Percentiles rank a stretch among this genome's conserved stretches.
Conservation (phyloP, 2,113 vertebrate species). For the Aegotheles bennettii region DNA sequence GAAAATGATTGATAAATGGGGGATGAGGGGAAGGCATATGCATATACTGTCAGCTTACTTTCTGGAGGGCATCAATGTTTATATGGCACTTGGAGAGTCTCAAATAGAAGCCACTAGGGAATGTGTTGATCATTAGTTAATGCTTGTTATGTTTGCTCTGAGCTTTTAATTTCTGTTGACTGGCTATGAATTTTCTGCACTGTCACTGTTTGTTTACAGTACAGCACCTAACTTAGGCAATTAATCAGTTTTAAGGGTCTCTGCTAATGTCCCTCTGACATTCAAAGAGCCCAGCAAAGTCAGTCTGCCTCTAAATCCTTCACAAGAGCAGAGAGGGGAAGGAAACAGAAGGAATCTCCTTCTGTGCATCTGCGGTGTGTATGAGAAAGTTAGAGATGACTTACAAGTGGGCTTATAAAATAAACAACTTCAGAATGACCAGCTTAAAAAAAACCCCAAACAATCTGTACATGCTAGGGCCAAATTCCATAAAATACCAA, state of each 20-base stretch:
- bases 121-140: constrained; percentile 30
- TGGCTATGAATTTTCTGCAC: constrained; percentile 3
- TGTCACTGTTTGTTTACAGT: constrained; percentile 28
- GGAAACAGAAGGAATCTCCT: not conserved
- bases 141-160: not conserved
- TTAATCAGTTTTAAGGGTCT: constrained; percentile 39
- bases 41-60: not conserved
- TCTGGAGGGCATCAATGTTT: not conserved
- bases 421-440: not conserved
- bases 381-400: not conserved
- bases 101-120: not conserved
- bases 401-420: not conserved
- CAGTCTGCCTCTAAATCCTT: not conserved
- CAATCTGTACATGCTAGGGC: not conserved
- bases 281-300: not conserved
- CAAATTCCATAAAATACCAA: not conserved
- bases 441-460: too few relatives aligned
- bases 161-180: constrained; percentile 32
- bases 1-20: not conserved
- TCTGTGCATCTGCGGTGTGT: not conserved
- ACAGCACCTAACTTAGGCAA: not conserved
- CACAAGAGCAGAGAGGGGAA: not conserved
- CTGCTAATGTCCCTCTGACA: not conserved
- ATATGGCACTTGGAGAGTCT: not conserved
- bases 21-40: not conserved